Evolutionary conservation across 2,888 invertebrate species (phyloP).

Genomic region (Tortrix viridana): DNA sequence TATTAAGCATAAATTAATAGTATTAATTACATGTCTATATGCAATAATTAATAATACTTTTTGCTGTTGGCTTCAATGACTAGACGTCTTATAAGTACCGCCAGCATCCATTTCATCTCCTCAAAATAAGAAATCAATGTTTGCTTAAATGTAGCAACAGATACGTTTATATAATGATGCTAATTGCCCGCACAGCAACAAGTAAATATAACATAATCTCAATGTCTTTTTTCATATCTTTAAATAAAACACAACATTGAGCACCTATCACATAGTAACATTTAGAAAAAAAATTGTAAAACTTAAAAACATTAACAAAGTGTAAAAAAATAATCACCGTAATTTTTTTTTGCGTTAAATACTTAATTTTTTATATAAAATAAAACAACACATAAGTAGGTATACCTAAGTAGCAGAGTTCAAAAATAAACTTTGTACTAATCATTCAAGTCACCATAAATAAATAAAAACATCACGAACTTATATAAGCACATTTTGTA

Average conservation of each 20-base stretch:
- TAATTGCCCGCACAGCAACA: not conserved
- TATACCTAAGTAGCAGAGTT: conserved; percentile 20
- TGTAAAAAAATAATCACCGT: conserved; percentile 15
- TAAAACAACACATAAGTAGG: conserved; percentile 26
- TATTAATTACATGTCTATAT: not conserved
- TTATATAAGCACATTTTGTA: conserved; percentile 6
- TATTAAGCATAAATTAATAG: not conserved
- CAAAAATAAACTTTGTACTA: conserved; percentile 30
- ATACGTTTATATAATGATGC: not conserved
- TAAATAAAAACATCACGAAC: conserved; percentile 3
- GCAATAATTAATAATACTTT: conserved; percentile 13
- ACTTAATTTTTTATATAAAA: conserved; percentile 22
- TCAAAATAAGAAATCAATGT: not conserved
- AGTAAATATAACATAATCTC: conserved; percentile 14
- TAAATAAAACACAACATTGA: conserved; percentile 5
- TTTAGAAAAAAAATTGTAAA: conserved; percentile 7
- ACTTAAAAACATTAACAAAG: conserved; percentile 10
- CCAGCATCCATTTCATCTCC: conserved; percentile 1
- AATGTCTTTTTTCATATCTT: conserved; percentile 25
- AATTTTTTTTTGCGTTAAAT: conserved; percentile 12
- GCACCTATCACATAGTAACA: conserved; percentile 10
- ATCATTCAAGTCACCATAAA: not conserved
- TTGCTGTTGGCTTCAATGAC: conserved; percentile 22
- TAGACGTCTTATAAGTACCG: conserved; percentile 26
- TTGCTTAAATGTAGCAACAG: not conserved